Percentiles rank a stretch among this genome's conserved stretches.
phyloP scores from a whole-genome alignment of 2,888 invertebrate species.

The Mimas tiliae region DNA sequence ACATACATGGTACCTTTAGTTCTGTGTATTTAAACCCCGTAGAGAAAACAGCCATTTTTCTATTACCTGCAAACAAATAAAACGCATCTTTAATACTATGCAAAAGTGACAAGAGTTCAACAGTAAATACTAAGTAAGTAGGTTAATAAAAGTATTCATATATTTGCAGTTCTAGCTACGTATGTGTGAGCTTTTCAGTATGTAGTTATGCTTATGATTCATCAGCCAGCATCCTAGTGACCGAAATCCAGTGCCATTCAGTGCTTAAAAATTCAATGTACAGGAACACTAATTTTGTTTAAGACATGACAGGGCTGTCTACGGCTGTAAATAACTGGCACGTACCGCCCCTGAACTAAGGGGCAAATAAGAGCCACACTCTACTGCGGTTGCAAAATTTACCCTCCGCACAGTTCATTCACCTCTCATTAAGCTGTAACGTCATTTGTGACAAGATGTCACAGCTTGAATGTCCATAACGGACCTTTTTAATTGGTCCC shows the following conservation, averaged over 20 bases:
- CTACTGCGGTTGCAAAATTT: conserved; percentile 47
- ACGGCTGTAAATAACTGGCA: background rate
- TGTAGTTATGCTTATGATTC: too few species aligned
- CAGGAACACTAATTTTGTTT: too few species aligned
- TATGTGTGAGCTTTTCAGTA: too few species aligned
- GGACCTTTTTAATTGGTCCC: conserved; percentile 13
- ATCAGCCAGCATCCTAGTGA: too few species aligned
- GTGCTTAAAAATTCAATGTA: too few species aligned
- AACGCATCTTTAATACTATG: background rate
- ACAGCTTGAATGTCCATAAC: background rate
- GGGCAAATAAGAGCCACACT: conserved; percentile 10
- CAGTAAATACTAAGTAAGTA: too few species aligned
- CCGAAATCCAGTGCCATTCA: too few species aligned
- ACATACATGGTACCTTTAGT: background rate
- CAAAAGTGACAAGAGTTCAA: background rate
- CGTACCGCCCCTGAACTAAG: background rate
- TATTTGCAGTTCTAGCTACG: too few species aligned
- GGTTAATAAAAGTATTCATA: too few species aligned
- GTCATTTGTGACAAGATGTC: conserved; percentile 36
- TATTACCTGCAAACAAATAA: conserved; percentile 16
- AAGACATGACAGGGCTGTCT: background rate
- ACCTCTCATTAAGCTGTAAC: conserved; percentile 63
- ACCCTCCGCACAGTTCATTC: conserved; percentile 57
- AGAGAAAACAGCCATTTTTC: background rate
- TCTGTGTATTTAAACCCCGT: too few species aligned